A percentile compares a stretch with the other conserved stretches of the same genome.
These are phyloP conservation scores for Dicyrtomina minuta DNA, from an alignment of 2,888 invertebrate species.

Conservation along the genomic window DNA sequence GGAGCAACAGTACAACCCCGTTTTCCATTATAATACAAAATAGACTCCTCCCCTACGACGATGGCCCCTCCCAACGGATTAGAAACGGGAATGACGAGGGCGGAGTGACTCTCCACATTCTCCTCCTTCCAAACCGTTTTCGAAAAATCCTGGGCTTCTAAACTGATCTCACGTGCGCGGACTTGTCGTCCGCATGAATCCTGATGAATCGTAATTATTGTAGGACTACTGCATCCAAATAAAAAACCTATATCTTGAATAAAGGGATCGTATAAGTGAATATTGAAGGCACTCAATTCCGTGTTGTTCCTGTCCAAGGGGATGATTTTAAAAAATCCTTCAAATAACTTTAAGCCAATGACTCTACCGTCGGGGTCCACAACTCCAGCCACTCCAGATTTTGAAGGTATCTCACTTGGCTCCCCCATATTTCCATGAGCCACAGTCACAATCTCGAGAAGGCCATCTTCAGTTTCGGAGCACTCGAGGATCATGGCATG, in stretches of 20 bases:
- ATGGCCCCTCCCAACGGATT: slow-evolving; percentile 92
- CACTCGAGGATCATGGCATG: slow-evolving; percentile 98
- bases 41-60: slow-evolving; percentile 95
- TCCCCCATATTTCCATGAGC: slow-evolving; percentile 97
- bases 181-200: slow-evolving; percentile 94
- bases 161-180: slow-evolving; percentile 91
- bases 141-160: slow-evolving; percentile 87
- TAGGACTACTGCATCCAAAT: slow-evolving; percentile 89
- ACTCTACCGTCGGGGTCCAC: slow-evolving; percentile 94
- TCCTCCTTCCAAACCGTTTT: slow-evolving; percentile 93
- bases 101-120: slow-evolving; percentile 95
- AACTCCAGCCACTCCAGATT: slow-evolving; percentile 92
- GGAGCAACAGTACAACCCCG: slow-evolving; percentile 89
- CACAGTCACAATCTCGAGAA: slow-evolving; percentile 87
- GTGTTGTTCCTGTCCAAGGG: slow-evolving; percentile 90
- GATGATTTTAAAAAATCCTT: slow-evolving; percentile 95
- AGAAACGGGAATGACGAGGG: slow-evolving; percentile 95
- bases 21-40: slow-evolving; percentile 92
- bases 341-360: slow-evolving; percentile 91
- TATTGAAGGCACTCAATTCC: slow-evolving; percentile 85
- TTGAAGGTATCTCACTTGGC: slow-evolving; percentile 89
- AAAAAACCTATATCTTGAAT: slow-evolving; percentile 96
- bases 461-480: slow-evolving; percentile 73
- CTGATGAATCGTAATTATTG: slow-evolving; percentile 89
- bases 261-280: slow-evolving; percentile 83